Base-by-base conservation (phyloP, 1,140 invertebrate species). In the Sycophila sp. region DNA sequence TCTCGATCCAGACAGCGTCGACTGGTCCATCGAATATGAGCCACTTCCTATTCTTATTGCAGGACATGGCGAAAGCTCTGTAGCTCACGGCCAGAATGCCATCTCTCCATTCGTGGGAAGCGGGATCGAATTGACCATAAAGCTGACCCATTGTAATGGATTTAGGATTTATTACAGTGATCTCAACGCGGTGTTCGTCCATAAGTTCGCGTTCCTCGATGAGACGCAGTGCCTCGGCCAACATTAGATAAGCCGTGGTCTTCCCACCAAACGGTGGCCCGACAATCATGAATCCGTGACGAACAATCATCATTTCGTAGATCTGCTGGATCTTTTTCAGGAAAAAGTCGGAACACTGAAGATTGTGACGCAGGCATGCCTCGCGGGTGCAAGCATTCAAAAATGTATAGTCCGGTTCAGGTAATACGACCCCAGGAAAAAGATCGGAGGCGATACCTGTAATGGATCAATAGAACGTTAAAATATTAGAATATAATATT, bases 1-100 rank as follows among this genome's bases (percentile, higher is more conserved):
- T 98, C 83, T 99, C 97, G 76, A 98, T 98, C 96, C 96, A 98
- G 66, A 97, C 92, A 5, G 96, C 94, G 85, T 99, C 96, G 0
- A 98, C 96, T 0, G 96, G 96, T 0, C 97, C 97, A 85, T 99
- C 96, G 84, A 98, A 98, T 63, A 98, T 89, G 5, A 98, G 83
- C 96, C 96, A 99, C 81, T 98, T 98, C 56, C 96, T 75, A n/a
- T 83, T 85, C 15, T 78, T 69, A 60, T 91, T 92, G 47, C 90
- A 88, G 0, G 96, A 96, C 36, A 91, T 89, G 0, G 96, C 95
- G 85, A 97, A 98, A 11, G 91, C 88, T 74, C 96, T 88, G 86
- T 96, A 98, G 77, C 91, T 95, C 4, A 98, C 94, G n/a, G 96
- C 96, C 34, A 99, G 86, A 19, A 99, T 91, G 5, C 97, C 97